These are phyloP conservation scores for Tragelaphus buxtoni DNA, from an alignment of 2,113 vertebrate species.

Conservation along the genomic window DNA sequence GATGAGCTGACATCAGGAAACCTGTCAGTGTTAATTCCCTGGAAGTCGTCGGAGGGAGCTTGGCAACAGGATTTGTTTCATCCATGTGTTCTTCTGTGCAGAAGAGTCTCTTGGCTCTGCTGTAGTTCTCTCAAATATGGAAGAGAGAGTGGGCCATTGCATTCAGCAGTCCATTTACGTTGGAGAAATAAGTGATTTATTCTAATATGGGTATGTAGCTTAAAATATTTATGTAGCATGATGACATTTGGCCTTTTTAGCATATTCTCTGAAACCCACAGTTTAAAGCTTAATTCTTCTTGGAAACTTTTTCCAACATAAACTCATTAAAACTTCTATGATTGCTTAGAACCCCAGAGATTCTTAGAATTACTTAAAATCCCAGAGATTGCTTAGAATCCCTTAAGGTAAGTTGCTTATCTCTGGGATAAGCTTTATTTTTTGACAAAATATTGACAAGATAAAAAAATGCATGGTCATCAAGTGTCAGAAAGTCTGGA, in stretches of 20 bases:
- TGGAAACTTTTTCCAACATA: neutral
- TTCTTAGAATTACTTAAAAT: neutral
- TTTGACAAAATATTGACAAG: neutral
- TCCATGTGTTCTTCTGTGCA: neutral
- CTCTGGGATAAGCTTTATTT: neutral
- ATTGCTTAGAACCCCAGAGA: neutral
- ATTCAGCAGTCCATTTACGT: neutral
- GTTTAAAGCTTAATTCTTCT: neutral
- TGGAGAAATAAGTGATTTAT: neutral
- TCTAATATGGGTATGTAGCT: neutral
- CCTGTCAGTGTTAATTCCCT: conserved; percentile 41
- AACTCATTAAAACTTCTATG: neutral
- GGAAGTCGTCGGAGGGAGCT: neutral
- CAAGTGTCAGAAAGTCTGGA: neutral
- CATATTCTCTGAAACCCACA: neutral
- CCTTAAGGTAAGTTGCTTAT: neutral
- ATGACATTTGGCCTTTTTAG: neutral
- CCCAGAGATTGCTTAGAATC: neutral
- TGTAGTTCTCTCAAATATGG: rapidly evolving
- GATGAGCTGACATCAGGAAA: neutral
- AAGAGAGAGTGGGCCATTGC: neutral
- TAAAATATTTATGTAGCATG: neutral
- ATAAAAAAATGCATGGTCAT: neutral
- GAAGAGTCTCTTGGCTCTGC: neutral
- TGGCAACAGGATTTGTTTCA: neutral